Evolutionary conservation across 2,113 vertebrate genomes (phyloP).

Genomic region (Mormyrus lacerda): DNA sequence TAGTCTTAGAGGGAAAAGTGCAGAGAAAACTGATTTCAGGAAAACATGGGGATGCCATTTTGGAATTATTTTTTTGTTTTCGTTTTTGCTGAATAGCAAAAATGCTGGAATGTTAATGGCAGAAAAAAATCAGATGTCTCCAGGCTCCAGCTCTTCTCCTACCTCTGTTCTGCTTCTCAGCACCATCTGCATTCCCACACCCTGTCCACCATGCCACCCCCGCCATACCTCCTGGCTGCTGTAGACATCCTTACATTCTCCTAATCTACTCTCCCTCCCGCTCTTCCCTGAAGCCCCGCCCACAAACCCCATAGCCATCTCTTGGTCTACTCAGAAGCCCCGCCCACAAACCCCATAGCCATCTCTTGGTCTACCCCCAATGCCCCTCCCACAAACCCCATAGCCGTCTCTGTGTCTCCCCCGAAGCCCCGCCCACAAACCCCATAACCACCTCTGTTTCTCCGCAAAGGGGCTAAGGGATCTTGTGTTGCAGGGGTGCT

Average conservation of each 20-base stretch:
- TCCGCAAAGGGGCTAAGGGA: background rate
- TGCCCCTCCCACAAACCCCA: background rate
- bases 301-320: background rate
- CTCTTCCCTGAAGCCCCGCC: background rate
- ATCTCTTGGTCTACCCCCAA: no score
- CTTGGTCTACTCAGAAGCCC: no score
- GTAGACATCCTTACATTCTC: background rate
- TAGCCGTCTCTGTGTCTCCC: background rate
- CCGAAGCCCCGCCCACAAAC: background rate
- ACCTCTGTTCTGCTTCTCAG: background rate
- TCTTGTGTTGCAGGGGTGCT: constrained; percentile 48
- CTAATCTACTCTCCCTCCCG: background rate
- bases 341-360: no score
- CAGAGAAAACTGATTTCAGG: background rate
- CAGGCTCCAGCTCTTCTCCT: constrained; percentile 20
- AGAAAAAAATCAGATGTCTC: background rate
- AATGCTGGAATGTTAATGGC: constrained; percentile 4
- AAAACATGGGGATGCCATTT: constrained; percentile 1
- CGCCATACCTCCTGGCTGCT: background rate
- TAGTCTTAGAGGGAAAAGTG: background rate
- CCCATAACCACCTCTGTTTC: background rate
- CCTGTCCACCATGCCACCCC: background rate
- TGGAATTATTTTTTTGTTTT: background rate
- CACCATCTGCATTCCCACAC: background rate
- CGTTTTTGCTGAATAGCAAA: background rate